Conservation (phyloP, 2,888 invertebrate genomes). For the Bruchidius siliquastri region DNA sequence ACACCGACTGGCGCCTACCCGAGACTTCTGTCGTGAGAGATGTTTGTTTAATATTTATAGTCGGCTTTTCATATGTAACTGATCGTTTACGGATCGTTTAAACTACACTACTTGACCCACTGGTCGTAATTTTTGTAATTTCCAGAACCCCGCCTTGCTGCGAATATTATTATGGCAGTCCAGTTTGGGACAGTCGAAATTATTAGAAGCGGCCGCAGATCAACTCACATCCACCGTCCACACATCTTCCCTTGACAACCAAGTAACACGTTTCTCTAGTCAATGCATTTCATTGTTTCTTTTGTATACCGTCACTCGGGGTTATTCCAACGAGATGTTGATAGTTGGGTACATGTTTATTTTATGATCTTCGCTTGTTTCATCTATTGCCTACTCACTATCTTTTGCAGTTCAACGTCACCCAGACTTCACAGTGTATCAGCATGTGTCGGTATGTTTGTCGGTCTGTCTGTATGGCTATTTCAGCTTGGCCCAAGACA, state of each 20-base stretch:
- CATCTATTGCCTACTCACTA: no score
- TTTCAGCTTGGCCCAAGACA: no score
- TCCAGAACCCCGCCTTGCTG: not conserved
- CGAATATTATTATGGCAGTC: not conserved
- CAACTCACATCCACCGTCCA: not conserved
- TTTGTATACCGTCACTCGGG: not conserved
- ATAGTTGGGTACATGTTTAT: no score
- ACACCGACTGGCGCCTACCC: conserved; percentile 31
- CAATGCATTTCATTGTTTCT: not conserved
- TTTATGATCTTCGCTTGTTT: no score
- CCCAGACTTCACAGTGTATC: no score
- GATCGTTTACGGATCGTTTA: conserved; percentile 19
- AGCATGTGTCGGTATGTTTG: no score
- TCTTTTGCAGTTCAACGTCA: no score
- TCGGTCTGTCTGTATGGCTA: no score
- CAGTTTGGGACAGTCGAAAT: not conserved
- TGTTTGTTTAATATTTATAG: conserved; percentile 32
- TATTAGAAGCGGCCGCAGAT: not conserved
- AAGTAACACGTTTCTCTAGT: not conserved
- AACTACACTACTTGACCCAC: conserved; percentile 4
- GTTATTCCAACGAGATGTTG: not conserved
- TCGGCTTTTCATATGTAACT: conserved; percentile 22
- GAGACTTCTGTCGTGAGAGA: conserved; percentile 31
- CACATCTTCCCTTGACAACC: not conserved
- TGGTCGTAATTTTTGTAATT: not conserved